These are phyloP conservation scores for Gymnocephalus cernua DNA, from an alignment of 2,113 vertebrate species.

Conservation along the genomic window DNA sequence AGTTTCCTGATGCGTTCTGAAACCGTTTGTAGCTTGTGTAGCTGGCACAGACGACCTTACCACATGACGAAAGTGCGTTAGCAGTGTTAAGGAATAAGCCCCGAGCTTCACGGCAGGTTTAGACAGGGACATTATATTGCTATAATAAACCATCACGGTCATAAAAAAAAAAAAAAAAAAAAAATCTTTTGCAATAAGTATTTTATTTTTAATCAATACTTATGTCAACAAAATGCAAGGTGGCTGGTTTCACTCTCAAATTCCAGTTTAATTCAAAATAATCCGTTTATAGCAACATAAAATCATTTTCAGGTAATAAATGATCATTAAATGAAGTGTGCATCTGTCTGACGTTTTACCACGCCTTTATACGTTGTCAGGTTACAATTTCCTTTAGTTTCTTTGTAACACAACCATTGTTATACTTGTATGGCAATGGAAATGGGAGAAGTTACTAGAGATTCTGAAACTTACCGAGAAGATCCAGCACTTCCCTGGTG, in stretches of 20 bases:
- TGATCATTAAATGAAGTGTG: background rate
- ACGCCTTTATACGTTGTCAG: background rate
- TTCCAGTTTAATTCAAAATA: background rate
- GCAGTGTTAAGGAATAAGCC: constrained; percentile 2
- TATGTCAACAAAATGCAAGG: constrained; percentile 1
- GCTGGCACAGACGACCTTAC: background rate
- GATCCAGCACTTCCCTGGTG: constrained; percentile 95
- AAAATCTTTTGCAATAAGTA: background rate
- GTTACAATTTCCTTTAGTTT: background rate
- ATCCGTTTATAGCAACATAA: background rate
- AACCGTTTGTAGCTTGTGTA: background rate
- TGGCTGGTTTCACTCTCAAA: background rate
- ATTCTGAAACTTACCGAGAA: constrained; percentile 88
- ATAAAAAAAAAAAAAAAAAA: background rate
- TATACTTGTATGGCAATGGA: background rate
- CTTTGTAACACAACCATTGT: background rate
- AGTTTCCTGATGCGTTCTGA: constrained; percentile 17
- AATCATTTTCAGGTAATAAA: background rate
- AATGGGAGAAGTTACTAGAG: background rate
- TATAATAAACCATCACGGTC: background rate
- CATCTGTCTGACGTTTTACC: background rate
- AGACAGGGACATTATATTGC: constrained; percentile 1
- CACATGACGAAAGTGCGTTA: constrained; percentile 25
- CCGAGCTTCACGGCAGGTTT: background rate
- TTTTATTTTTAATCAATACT: background rate